Percentiles rank a stretch among this genome's conserved stretches.
Evolutionary conservation across 2,113 vertebrate species (phyloP).

Genomic region (Xyliphius kryptos): DNA sequence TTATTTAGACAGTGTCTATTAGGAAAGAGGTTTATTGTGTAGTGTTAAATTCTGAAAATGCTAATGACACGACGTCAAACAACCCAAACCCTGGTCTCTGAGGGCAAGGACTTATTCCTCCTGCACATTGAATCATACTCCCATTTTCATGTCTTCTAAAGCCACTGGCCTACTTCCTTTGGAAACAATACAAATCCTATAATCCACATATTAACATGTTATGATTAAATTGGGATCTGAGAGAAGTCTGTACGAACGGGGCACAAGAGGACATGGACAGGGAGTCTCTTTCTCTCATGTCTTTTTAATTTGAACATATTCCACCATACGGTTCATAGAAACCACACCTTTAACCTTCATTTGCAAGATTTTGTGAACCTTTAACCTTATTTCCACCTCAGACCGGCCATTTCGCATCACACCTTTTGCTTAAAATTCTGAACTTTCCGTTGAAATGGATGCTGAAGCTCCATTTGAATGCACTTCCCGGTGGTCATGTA

Average conservation of each 20-base stretch:
- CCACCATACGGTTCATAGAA: not conserved
- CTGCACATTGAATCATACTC: constrained; percentile 26
- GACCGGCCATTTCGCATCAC: not conserved
- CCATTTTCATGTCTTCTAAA: constrained; percentile 38
- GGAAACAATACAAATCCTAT: constrained; percentile 56
- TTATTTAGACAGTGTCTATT: too few species aligned
- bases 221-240: constrained; percentile 50
- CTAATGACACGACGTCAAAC: constrained; percentile 46
- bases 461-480: not conserved
- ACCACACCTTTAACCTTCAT: not conserved
- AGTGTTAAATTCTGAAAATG: constrained; percentile 38
- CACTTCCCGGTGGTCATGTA: not conserved
- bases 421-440: not conserved
- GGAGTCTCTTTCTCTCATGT: not conserved
- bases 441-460: not conserved
- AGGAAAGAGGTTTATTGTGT: too few species aligned
- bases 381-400: not conserved
- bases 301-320: not conserved
- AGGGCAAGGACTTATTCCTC: constrained; percentile 29
- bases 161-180: constrained; percentile 39
- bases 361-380: not conserved
- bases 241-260: constrained; percentile 10
- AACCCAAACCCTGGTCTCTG: constrained; percentile 28
- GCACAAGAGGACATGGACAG: constrained; percentile 1
- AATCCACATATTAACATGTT: constrained; percentile 53